phyloP scores from a whole-genome alignment of 2,113 vertebrate species.

The Bostrychus sinensis region DNA sequence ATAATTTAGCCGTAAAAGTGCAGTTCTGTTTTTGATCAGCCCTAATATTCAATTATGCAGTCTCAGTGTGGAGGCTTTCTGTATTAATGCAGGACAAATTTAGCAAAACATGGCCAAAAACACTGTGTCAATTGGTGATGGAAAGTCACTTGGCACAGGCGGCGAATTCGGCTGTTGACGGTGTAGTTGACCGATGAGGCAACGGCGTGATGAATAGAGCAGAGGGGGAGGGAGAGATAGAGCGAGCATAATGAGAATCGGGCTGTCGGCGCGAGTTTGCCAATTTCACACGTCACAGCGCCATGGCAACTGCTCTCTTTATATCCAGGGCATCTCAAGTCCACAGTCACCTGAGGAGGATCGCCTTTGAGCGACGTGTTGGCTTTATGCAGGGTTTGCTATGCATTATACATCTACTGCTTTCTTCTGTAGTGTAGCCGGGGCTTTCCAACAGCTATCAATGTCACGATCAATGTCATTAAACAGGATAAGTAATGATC shows the following conservation, averaged over 20 bases:
- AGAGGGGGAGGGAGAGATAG: not conserved
- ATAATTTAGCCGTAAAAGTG: not conserved
- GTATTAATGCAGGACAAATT: not conserved
- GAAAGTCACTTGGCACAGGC: not conserved
- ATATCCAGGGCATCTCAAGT: conserved; percentile 44
- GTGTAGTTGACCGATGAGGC: conserved; percentile 18
- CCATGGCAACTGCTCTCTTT: conserved; percentile 66
- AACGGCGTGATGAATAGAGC: not conserved
- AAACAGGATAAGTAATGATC: not conserved
- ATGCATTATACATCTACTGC: conserved; percentile 45
- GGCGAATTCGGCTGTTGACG: conserved; percentile 21
- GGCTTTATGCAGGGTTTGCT: conserved; percentile 11
- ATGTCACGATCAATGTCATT: not conserved
- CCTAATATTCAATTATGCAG: not conserved
- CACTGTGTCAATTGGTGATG: conserved; percentile 1
- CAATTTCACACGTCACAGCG: conserved; percentile 47
- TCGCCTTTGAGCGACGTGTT: conserved; percentile 17
- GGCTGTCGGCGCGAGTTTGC: conserved; percentile 6
- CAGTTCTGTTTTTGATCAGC: not conserved
- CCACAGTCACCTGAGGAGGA: conserved; percentile 53
- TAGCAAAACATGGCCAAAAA: not conserved
- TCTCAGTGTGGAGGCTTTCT: not conserved
- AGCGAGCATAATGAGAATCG: conserved; percentile 13
- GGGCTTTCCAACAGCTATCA: conserved; percentile 5
- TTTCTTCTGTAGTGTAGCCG: conserved; percentile 4